These are phyloP conservation scores for Salticus scenicus DNA, from an alignment of 2,888 invertebrate species.

Conservation along the genomic window DNA sequence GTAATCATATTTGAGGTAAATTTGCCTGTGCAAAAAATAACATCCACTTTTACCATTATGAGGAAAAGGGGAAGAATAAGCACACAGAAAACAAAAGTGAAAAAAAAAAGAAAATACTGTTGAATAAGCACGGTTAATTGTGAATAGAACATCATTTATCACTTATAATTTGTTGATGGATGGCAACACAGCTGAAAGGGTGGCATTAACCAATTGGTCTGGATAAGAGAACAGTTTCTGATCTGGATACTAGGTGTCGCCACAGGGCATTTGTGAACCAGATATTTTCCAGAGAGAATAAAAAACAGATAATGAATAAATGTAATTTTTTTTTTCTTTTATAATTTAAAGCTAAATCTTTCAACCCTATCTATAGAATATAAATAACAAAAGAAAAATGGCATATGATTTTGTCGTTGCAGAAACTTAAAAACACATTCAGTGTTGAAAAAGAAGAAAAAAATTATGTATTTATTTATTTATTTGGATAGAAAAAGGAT, in stretches of 20 bases:
- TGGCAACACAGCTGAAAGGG: conserved; percentile 56
- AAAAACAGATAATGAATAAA: not conserved
- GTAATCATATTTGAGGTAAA: conserved; percentile 24
- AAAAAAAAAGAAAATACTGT: conserved; percentile 8
- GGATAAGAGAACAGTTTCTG: conserved; percentile 30
- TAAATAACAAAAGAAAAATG: not conserved
- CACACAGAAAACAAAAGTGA: not conserved
- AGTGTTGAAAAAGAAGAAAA: too few relatives aligned
- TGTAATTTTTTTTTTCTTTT: not conserved
- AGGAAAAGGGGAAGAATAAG: conserved; percentile 12
- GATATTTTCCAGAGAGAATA: not conserved
- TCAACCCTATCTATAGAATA: not conserved
- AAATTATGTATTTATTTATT: too few relatives aligned
- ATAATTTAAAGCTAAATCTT: not conserved
- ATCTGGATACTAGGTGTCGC: conserved; percentile 61
- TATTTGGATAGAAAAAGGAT: too few relatives aligned
- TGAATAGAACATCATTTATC: conserved; percentile 58
- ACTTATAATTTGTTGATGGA: conserved; percentile 66
- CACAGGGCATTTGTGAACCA: conserved; percentile 54
- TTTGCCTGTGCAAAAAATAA: conserved; percentile 26
- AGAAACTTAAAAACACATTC: too few relatives aligned
- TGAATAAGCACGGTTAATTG: conserved; percentile 47
- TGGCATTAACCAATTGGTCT: conserved; percentile 49
- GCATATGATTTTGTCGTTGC: not conserved
- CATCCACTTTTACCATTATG: conserved; percentile 1